Percentiles rank a stretch among this genome's conserved stretches.
Conservation (phyloP, 2,113 vertebrate genomes). For the Centropristis striata region DNA sequence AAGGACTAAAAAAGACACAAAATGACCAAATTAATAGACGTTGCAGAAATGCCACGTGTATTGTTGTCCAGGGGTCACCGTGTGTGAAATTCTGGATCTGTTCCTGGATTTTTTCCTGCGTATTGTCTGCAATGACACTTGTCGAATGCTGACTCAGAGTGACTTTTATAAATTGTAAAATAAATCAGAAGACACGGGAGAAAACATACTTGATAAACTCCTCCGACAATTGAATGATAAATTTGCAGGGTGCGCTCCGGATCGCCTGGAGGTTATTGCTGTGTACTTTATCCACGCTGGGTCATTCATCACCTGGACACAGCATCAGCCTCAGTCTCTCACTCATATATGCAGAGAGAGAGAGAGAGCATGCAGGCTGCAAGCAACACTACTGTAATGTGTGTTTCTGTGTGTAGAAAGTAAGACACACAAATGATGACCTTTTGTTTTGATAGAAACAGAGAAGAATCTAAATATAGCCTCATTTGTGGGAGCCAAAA, state of each 20-base stretch:
- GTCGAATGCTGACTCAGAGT: slow-evolving; percentile 73
- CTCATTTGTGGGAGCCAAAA: too few relatives aligned
- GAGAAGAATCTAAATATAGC: not conserved
- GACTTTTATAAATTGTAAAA: slow-evolving; percentile 84
- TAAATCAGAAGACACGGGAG: slow-evolving; percentile 80
- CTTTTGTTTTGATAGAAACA: not conserved
- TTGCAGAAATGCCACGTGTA: slow-evolving; percentile 37
- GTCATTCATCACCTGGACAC: slow-evolving; percentile 85
- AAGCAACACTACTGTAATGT: not conserved
- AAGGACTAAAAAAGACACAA: too few relatives aligned
- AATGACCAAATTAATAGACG: slow-evolving; percentile 39
- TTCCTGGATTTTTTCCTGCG: slow-evolving; percentile 18
- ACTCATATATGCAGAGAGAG: slow-evolving; percentile 62
- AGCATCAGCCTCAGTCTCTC: slow-evolving; percentile 61
- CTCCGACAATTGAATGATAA: slow-evolving; percentile 87
- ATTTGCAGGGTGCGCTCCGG: slow-evolving; percentile 76
- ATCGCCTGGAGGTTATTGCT: slow-evolving; percentile 87
- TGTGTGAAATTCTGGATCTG: slow-evolving; percentile 1
- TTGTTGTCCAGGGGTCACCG: slow-evolving; percentile 37
- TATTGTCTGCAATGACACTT: slow-evolving; percentile 45
- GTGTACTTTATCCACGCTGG: slow-evolving; percentile 83
- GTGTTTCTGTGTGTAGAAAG: slow-evolving; percentile 29
- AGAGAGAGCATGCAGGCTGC: slow-evolving; percentile 6
- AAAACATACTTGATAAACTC: slow-evolving; percentile 83
- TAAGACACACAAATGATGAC: slow-evolving; percentile 8